Evolutionary conservation across 2,888 invertebrate species (phyloP).

Genomic region (Noctua janthe): DNA sequence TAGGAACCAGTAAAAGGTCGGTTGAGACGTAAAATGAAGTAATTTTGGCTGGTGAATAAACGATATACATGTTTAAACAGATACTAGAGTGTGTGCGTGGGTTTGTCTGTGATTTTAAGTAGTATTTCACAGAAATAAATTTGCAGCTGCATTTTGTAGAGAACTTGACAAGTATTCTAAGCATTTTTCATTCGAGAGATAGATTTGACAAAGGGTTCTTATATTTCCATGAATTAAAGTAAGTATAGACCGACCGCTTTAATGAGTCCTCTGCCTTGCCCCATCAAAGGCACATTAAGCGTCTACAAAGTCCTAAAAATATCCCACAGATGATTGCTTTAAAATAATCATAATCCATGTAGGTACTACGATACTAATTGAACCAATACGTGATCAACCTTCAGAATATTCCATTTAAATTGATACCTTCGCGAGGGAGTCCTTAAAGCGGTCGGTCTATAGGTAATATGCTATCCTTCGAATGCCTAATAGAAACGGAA

Average conservation of each 20-base stretch:
- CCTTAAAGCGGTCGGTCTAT: no score
- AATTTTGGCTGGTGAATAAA: constrained; percentile 60
- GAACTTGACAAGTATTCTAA: background rate
- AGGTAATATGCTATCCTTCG: no score
- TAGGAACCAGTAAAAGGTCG: constrained; percentile 59
- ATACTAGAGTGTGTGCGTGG: constrained; percentile 2
- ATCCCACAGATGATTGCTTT: no score
- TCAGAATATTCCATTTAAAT: no score
- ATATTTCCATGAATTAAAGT: background rate
- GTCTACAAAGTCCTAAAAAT: no score
- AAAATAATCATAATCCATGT: no score
- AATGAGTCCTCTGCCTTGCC: no score
- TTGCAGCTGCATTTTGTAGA: background rate
- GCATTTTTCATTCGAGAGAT: background rate
- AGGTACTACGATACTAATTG: no score
- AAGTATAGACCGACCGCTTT: background rate
- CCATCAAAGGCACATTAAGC: no score
- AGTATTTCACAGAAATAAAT: background rate
- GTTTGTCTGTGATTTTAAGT: constrained; percentile 5
- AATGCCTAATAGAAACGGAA: no score
- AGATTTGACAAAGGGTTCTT: background rate
- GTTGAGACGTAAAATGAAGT: constrained; percentile 63
- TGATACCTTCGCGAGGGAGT: no score
- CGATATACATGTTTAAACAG: constrained; percentile 17
- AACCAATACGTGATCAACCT: no score